Evolutionary conservation across 2,888 invertebrate species (phyloP).

Genomic region (Marronus borbonicus): DNA sequence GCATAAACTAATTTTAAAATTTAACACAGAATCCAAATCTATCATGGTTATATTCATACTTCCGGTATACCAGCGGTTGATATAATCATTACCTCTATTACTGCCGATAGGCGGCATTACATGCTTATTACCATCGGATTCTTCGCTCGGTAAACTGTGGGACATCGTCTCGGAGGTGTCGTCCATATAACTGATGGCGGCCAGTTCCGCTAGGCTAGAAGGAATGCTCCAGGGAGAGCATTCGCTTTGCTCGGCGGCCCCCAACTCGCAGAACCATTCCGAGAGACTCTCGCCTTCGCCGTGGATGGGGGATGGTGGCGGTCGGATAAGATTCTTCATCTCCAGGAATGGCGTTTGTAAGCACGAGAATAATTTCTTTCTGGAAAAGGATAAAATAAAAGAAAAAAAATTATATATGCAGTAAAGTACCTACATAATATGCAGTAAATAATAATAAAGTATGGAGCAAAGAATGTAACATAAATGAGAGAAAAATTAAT

Average conservation of each 20-base stretch:
- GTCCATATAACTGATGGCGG: conserved; percentile 68
- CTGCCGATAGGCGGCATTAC: conserved; percentile 47
- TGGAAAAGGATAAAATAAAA: conserved; percentile 60
- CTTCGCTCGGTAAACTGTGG: conserved; percentile 48
- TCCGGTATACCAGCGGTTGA: background rate
- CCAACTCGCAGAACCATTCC: conserved; percentile 68
- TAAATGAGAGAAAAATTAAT: no score
- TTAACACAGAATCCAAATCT: no score
- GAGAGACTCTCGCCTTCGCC: conserved; percentile 68
- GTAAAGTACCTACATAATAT: no score
- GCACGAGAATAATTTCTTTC: conserved; percentile 75
- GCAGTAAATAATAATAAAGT: no score
- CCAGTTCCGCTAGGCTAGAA: conserved; percentile 64
- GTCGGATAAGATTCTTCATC: conserved; percentile 74
- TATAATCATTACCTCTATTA: conserved; percentile 42
- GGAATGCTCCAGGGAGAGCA: conserved; percentile 69
- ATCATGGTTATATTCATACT: no score
- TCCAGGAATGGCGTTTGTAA: conserved; percentile 75
- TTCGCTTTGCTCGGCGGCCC: conserved; percentile 64
- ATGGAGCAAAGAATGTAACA: no score
- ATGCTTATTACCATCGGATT: conserved; percentile 42
- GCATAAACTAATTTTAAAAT: no score
- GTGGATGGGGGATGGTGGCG: conserved; percentile 68
- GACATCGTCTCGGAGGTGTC: conserved; percentile 65
- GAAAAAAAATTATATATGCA: no score